Evolutionary conservation across 2,888 invertebrate species (phyloP), one percentile per base, ranked within the genome.

Genomic region (Erannis defoliaria): DNA sequence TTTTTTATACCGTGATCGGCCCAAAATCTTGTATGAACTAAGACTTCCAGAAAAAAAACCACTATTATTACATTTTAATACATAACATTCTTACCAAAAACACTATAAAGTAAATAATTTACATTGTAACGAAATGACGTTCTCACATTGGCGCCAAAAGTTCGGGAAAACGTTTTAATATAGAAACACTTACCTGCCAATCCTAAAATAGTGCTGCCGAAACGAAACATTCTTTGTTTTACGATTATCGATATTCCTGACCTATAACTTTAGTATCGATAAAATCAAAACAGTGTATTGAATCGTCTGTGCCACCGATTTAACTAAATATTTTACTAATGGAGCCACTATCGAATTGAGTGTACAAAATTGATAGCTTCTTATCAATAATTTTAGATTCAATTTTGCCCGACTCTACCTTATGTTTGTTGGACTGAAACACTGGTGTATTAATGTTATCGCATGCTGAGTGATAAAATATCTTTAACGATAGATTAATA

Each of bases 191-290:
- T 12, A 1, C n/a, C 6, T 12, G 10, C 12, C n/a, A n/a, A n/a
- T n/a, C n/a, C n/a, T n/a, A n/a, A n/a, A 40, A 12, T 55, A 60
- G 49, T 60, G 60, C 19, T 55, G 55, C 23, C 40, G 16, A 38
- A 31, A 50, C 40, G 16, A 38, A 31, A 50, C 37, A 37, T 51
- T 48, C 29, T 9, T 26, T 46, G 23, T n/a, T 46, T 54, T 31
- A 50, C 33, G 51, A 40, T 29, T 53, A 53, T 59, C 59, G 59
- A 59, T 37, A 59, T 38, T 58, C 3, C 38, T 21, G 31, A 42
- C 40, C 21, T 40, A 38, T 45, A 46, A 46, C 23, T 10, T 21
- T 33, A 10, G 14, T 29, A 21, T 50, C 35, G 37, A 31, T 35
- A 16, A 49, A 45, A 26, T 45, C 26, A 26, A 45, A 45, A 45